Base-by-base conservation (phyloP, 2,888 invertebrate species). In the Dasysyrphus albostriatus region DNA sequence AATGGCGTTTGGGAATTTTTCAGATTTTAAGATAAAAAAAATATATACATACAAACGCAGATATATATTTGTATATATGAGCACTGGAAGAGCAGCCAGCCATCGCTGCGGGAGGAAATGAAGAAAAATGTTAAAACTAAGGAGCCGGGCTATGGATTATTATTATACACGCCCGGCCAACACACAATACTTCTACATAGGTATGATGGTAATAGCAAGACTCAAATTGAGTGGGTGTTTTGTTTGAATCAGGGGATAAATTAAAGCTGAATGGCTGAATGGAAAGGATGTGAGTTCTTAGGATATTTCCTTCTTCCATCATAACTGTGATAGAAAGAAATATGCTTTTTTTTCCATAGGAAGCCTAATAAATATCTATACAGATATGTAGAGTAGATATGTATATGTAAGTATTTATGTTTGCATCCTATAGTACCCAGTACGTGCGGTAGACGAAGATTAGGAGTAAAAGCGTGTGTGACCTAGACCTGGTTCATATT, bases 1-100 rank as follows among this genome's bases (percentile, higher is more conserved):
- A 82, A 88, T 80, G 69, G 88, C 79, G 65, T 76, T 76, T 67
- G 88, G 72, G 77, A 74, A 83, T 70, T 84, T 84, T 84, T 42
- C 63, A 80, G 83, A 84, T 84, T 84, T 74, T 70, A 74, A 75
- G 69, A 83, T 63, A 83, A 80, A 75, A 59, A n/a, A 58, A 77
- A n/a, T 37, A 47, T 7, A 42, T n/a, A 32, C 24, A 24, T 24
- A 24, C 24, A 24, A 24, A 24, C 24, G 3, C 3, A 24, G 2
- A 51, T 29, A 16, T 39, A 39, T 6, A 59, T 12, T 3, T n/a
- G 8, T 24, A 14, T 24, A 14, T 24, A 24, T 12, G 37, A 61
- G 44, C 2, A 29, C 7, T 54, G 12, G 29, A 47, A 2, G 12
- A 2, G 7, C 32, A 32, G 32, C 32, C 32, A 32, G 32, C 32